These are phyloP conservation scores for Pelecanus crispus DNA, from an alignment of 2,113 vertebrate genomes.

Conservation along the genomic window DNA sequence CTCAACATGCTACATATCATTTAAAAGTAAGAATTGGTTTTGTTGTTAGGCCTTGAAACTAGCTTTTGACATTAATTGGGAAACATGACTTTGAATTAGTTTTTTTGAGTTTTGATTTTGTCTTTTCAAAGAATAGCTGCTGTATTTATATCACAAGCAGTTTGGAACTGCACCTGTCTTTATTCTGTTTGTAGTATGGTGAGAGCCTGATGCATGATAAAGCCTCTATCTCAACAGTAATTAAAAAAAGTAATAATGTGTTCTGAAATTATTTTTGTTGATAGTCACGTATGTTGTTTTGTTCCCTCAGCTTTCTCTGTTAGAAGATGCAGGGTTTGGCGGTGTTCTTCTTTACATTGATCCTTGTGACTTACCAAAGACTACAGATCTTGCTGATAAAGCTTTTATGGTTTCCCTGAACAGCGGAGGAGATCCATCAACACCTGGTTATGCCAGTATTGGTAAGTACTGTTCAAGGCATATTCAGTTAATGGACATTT, in stretches of 20 bases:
- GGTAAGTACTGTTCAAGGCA: conserved; percentile 70
- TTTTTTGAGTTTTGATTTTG: background rate
- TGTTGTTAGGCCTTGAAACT: background rate
- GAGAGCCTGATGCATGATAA: background rate
- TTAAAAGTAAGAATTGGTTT: background rate
- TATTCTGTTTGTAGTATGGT: background rate
- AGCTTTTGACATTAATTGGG: background rate
- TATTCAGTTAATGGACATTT: background rate
- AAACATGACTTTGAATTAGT: background rate
- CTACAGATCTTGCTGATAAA: conserved; percentile 60
- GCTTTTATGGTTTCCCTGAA: conserved; percentile 88
- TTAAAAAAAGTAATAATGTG: background rate
- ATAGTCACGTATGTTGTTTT: background rate
- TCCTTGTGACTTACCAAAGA: conserved; percentile 83
- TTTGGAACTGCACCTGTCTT: background rate
- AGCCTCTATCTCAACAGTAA: background rate
- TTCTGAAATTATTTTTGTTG: background rate
- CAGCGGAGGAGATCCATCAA: conserved; percentile 83
- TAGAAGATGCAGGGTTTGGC: conserved; percentile 85
- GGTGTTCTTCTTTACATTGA: conserved; percentile 87
- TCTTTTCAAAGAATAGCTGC: background rate
- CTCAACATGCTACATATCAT: background rate
- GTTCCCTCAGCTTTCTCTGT: conserved; percentile 78
- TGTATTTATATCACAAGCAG: background rate
- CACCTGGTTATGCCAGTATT: conserved; percentile 74